Conservation (phyloP, 2,888 invertebrate species). For the Meliscaeva auricollis region DNA sequence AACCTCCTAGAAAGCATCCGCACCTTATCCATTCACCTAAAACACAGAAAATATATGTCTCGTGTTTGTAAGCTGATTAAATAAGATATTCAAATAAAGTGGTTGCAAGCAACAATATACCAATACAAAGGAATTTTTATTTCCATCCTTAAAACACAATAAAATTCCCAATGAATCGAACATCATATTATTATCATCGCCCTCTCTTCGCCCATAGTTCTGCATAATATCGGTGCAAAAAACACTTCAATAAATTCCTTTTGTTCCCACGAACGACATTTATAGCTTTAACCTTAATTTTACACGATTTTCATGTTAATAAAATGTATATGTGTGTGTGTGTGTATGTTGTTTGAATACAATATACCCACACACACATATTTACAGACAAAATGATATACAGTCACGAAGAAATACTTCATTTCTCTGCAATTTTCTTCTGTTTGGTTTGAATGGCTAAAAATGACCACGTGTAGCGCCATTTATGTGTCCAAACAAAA, state of each 20-base stretch:
- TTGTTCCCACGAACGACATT: slow-evolving; percentile 63
- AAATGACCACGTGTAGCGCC: slow-evolving; percentile 68
- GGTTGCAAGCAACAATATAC: slow-evolving; percentile 33
- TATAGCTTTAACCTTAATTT: slow-evolving; percentile 68
- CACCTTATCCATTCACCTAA: background rate
- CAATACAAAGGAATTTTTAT: slow-evolving; percentile 37
- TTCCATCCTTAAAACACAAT: slow-evolving; percentile 40
- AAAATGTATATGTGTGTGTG: background rate
- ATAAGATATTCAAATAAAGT: slow-evolving; percentile 30
- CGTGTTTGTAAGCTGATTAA: slow-evolving; percentile 54
- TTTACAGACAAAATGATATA: background rate
- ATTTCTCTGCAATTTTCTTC: slow-evolving; percentile 1
- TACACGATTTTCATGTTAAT: slow-evolving; percentile 59
- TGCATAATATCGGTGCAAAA: slow-evolving; percentile 49
- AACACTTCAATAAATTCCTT: slow-evolving; percentile 71
- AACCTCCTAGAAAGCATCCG: background rate
- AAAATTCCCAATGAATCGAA: slow-evolving; percentile 51
- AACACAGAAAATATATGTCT: background rate
- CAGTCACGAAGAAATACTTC: slow-evolving; percentile 47
- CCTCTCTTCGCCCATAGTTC: background rate
- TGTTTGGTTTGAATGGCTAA: slow-evolving; percentile 2
- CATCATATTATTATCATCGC: slow-evolving; percentile 13
- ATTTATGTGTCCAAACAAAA: slow-evolving; percentile 57
- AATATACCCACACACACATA: background rate
- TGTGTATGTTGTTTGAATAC: background rate